Base-by-base conservation (phyloP, 2,797 vertebrate genomes). In the Nannoperca obscura region DNA sequence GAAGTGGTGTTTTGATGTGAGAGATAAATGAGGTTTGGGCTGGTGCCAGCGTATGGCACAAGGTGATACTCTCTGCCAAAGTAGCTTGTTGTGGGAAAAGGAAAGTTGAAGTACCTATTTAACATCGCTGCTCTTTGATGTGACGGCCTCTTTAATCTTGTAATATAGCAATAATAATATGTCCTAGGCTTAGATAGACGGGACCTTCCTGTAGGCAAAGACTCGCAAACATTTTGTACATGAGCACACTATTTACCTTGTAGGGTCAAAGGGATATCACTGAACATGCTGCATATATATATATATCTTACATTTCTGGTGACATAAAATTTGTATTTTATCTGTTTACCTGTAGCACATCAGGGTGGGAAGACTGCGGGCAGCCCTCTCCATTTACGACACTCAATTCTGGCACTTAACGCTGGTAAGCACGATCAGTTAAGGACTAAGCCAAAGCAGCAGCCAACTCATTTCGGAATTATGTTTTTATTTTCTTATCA, bases 1-100 rank as follows among this genome's bases (percentile, higher is more conserved):
- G 53, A 89, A 91, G 92, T 91, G 86, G 46, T 91, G 84, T 87
- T 90, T 83, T 91, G 90, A 93, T 92, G 52, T 59, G 24, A 83
- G 62, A 87, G 91, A 88, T 88, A 76, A 71, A 89, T 86, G 86
- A 84, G 80, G 74, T 76, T 80, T 91, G 88, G 90, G 52, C 58
- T 11, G 53, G 44, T 76, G 89, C 89, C 91, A 91, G 78, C 7
- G 36, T 76, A 9, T 60, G 71, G 57, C 71, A 80, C 42, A 64
- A 58, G 72, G 73, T 74, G 74, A 84, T 73, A 30, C 53, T 67
- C 53, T 32, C 38, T 64, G 65, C 72, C 77, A 70, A 76, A 66
- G 69, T 55, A 64, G 71, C 55, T 74, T 69, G 55, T 24, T 34
- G 19, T 64, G 68, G 61, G 54, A 81, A 71, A 71, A 73, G 19